Percentiles rank a stretch among this genome's conserved stretches.
These are phyloP conservation scores for Macrosiphum euphorbiae DNA, from an alignment of 2,888 invertebrate species.

Conservation along the genomic window DNA sequence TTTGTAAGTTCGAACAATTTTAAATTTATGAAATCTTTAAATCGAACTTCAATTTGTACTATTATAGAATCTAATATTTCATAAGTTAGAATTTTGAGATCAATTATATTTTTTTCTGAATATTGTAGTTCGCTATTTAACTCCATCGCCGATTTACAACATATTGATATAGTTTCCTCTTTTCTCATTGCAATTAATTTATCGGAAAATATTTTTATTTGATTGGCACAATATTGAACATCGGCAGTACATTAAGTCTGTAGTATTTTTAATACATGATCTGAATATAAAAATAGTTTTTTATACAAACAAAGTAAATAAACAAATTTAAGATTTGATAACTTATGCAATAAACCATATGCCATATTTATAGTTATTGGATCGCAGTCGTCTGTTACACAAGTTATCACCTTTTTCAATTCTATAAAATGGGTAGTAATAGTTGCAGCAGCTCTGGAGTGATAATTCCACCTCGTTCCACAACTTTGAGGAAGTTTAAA, in stretches of 20 bases:
- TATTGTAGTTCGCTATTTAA: not conserved
- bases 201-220: too few relatives aligned
- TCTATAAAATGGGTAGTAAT: conserved; percentile 48
- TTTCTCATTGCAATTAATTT: too few relatives aligned
- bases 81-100: not conserved
- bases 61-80: conserved; percentile 24
- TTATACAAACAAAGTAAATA: conserved; percentile 25
- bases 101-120: not conserved
- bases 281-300: conserved; percentile 15
- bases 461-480: conserved; percentile 34
- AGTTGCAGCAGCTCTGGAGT: conserved; percentile 23
- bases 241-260: conserved; percentile 20
- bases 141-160: not conserved
- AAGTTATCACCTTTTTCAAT: conserved; percentile 33
- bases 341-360: conserved; percentile 37
- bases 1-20: too few relatives aligned
- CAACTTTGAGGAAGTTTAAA: not conserved
- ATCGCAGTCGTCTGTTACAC: conserved; percentile 37
- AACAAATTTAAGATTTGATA: conserved; percentile 32
- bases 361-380: conserved; percentile 19
- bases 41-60: too few relatives aligned
- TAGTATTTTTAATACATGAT: conserved; percentile 27
- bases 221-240: not conserved
- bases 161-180: not conserved
- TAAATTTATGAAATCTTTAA: too few relatives aligned